phyloP scores from a whole-genome alignment of 2,888 invertebrate species.

The Hirtodrosophila duncani region DNA sequence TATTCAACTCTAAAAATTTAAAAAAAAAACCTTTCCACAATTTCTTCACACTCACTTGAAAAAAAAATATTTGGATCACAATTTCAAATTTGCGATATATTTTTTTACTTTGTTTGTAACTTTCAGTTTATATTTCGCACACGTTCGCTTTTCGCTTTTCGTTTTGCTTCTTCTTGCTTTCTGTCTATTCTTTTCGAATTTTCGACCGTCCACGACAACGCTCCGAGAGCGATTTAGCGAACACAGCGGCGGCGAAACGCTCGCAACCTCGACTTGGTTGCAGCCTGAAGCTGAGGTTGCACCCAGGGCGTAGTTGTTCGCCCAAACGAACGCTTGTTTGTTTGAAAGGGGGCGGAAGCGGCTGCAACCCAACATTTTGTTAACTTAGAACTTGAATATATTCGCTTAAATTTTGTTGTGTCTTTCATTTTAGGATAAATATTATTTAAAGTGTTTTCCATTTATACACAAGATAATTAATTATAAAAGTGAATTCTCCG shows the following conservation, averaged over 20 bases:
- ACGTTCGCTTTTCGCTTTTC: slow-evolving; percentile 22
- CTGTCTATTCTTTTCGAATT: background rate
- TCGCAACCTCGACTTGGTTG: too few species aligned
- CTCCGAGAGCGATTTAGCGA: slow-evolving; percentile 76
- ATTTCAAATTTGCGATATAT: slow-evolving; percentile 19
- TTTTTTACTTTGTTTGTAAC: background rate
- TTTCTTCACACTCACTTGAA: slow-evolving; percentile 30
- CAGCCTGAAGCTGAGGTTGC: too few species aligned
- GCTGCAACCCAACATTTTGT: too few species aligned
- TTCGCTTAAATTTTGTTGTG: too few species aligned
- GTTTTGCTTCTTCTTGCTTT: slow-evolving; percentile 34
- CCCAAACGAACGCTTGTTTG: too few species aligned
- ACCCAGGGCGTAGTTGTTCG: too few species aligned
- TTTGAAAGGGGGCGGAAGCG: too few species aligned
- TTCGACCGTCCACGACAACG: slow-evolving; percentile 77
- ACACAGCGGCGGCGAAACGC: slow-evolving; percentile 28
- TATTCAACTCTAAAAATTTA: slow-evolving; percentile 9
- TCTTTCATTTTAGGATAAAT: too few species aligned
- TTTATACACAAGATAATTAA: too few species aligned
- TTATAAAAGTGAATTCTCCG: too few species aligned
- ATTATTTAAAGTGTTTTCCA: too few species aligned
- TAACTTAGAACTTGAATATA: too few species aligned
- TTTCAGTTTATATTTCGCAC: slow-evolving; percentile 14
- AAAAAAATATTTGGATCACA: slow-evolving; percentile 16
- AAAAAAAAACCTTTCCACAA: slow-evolving; percentile 16